Base-by-base conservation (phyloP, 1,140 invertebrate species). In the Lordiphosa collinella region DNA sequence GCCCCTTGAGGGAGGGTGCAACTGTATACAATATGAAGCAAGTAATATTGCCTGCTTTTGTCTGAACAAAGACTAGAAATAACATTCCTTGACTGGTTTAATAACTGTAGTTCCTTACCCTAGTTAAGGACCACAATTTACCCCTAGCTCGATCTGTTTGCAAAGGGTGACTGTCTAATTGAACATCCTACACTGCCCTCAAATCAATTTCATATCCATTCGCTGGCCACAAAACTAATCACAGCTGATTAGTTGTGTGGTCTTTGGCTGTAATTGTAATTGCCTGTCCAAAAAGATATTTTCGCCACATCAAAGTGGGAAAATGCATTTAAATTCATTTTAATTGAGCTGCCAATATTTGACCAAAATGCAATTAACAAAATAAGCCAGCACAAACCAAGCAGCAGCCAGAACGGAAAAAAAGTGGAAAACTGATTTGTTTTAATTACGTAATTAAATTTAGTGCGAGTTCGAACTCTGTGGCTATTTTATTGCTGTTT, bases 271-370 rank as follows among this genome's bases (percentile, higher is more conserved):
- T 18, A 70, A 66, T 80, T 80, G 60, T 80, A 80, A 80, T 80
- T 80, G 75, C 50, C 70, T 80, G 74, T 79, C 74, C 57, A 72
- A 73, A 60, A 57, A 54, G 58, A 55, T 52, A 9, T 47, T 54
- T 53, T 11, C n/a, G 41, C 38, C 34, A 29, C 48, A 47, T 53
- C 70, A 75, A 75, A 64, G 61, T 56, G 22, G 14, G 48, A 57
- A 60, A 70, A 59, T 67, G 40, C 49, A 50, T 67, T 86, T 78
- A 74, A 86, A 86, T 86, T 86, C 76, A 78, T 84, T 44, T 86
- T 86, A 86, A 86, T 86, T 86, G 76, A 86, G 82, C 82, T 86
- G 82, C 76, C 82, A 86, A 84, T 86, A 86, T 86, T 86, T 78
- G 82, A 86, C 82, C 82, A 78, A 64, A 86, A 86, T 86, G 82